Evolutionary conservation across 1,140 invertebrate species (phyloP).

Genomic region (Meloidogyne chitwoodi): DNA sequence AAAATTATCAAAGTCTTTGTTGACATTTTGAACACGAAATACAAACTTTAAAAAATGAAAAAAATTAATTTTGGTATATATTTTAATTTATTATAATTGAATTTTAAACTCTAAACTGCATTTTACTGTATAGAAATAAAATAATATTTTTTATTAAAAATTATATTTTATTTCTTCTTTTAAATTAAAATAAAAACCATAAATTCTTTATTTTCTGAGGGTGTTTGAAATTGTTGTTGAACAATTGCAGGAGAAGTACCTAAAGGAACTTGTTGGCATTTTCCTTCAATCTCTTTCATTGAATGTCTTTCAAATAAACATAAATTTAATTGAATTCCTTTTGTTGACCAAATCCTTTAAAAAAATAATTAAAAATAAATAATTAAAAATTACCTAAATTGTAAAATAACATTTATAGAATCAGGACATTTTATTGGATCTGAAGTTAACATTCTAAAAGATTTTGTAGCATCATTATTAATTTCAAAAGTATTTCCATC

Average conservation of each 20-base stretch:
- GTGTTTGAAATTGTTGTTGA: constrained; percentile 10
- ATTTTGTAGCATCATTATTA: constrained; percentile 11
- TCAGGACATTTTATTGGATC: constrained; percentile 50
- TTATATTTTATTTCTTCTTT: too few species aligned
- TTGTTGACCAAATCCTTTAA: constrained; percentile 53
- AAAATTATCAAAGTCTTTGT: constrained; percentile 55
- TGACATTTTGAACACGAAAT: constrained; percentile 43
- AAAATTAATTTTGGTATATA: too few species aligned
- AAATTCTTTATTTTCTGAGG: background rate
- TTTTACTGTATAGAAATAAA: too few species aligned
- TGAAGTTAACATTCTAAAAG: constrained; percentile 37
- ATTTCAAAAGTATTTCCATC: background rate
- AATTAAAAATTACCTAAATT: constrained; percentile 34
- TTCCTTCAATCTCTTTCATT: constrained; percentile 37
- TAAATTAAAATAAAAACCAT: too few species aligned
- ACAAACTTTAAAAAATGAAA: constrained; percentile 38
- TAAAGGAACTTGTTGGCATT: constrained; percentile 48
- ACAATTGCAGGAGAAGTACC: background rate
- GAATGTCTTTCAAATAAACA: constrained; percentile 50
- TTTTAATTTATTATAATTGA: too few species aligned
- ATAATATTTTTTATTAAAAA: too few species aligned
- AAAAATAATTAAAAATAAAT: constrained; percentile 21
- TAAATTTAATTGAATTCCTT: constrained; percentile 41
- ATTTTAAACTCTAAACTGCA: too few species aligned
- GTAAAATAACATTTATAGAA: constrained; percentile 20